A percentile compares a stretch with the other conserved stretches of the same genome.
phyloP scores from a whole-genome alignment of 1,140 invertebrate genomes.

The Brachionus calyciflorus region DNA sequence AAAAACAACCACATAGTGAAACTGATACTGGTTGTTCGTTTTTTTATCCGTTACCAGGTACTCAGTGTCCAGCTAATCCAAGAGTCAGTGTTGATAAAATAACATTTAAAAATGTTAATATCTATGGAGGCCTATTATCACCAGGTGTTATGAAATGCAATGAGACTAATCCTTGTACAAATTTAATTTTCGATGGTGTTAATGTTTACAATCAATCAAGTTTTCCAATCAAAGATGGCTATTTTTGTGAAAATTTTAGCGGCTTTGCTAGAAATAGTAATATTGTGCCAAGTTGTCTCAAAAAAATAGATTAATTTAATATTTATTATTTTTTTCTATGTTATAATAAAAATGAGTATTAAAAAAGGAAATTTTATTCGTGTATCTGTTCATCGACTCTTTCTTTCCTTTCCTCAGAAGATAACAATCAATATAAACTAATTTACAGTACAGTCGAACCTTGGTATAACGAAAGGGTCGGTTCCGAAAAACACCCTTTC shows the following conservation, averaged over 20 bases:
- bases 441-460: too few species aligned
- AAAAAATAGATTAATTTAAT: neutral
- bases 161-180: conserved; percentile 8
- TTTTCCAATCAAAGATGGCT: neutral
- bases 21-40: conserved; percentile 22
- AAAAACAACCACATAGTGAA: neutral
- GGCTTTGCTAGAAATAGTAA: conserved; percentile 8
- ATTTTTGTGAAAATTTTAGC: conserved; percentile 31
- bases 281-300: conserved; percentile 10
- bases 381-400: too few species aligned
- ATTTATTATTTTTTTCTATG: neutral
- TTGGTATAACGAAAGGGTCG: too few species aligned
- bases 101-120: conserved; percentile 5
- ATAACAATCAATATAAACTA: too few species aligned
- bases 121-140: neutral
- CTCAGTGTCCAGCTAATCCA: neutral
- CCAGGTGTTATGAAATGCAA: conserved; percentile 14
- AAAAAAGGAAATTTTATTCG: too few species aligned
- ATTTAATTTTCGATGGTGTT: conserved; percentile 15
- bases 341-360: neutral
- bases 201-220: neutral
- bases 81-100: neutral
- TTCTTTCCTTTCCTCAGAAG: too few species aligned
- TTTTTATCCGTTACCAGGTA: conserved; percentile 21
- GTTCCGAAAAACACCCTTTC: too few species aligned